Conservation (phyloP, 2,888 invertebrate species). For the Belgica antarctica region DNA sequence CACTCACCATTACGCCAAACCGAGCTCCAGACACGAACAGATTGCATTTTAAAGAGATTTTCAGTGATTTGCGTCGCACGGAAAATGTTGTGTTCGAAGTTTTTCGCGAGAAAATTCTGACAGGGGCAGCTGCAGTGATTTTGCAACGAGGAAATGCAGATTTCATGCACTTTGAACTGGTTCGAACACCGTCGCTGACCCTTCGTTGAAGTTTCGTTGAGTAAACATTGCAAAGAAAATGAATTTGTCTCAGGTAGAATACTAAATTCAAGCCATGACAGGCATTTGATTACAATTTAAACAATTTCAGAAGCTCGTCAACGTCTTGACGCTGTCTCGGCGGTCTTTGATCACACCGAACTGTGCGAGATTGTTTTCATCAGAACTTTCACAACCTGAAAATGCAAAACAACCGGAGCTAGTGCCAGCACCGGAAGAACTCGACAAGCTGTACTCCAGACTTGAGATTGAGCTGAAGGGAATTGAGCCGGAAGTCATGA, state of each 20-base stretch:
- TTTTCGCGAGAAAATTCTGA: constrained; percentile 15
- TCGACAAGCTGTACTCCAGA: constrained; percentile 76
- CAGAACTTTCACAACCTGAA: background rate
- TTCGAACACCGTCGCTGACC: background rate
- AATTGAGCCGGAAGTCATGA: constrained; percentile 81
- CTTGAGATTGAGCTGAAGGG: constrained; percentile 84
- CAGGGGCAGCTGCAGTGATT: too few species aligned
- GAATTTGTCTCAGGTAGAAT: constrained; percentile 1
- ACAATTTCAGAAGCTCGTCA: background rate
- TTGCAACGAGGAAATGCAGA: background rate
- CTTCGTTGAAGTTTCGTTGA: background rate
- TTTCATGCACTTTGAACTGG: background rate
- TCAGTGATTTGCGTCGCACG: too few species aligned
- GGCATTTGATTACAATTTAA: background rate
- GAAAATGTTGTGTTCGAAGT: background rate
- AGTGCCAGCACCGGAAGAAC: constrained; percentile 46
- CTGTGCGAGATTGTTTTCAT: background rate
- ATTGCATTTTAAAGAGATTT: constrained; percentile 26
- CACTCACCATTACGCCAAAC: constrained; percentile 59
- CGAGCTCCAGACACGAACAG: constrained; percentile 9
- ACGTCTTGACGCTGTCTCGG: background rate
- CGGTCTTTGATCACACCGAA: background rate
- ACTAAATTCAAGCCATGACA: background rate
- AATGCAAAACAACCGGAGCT: background rate
- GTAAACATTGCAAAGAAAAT: constrained; percentile 7